phyloP scores from a whole-genome alignment of 2,113 vertebrate genomes.

The Cyanocitta stelleri region DNA sequence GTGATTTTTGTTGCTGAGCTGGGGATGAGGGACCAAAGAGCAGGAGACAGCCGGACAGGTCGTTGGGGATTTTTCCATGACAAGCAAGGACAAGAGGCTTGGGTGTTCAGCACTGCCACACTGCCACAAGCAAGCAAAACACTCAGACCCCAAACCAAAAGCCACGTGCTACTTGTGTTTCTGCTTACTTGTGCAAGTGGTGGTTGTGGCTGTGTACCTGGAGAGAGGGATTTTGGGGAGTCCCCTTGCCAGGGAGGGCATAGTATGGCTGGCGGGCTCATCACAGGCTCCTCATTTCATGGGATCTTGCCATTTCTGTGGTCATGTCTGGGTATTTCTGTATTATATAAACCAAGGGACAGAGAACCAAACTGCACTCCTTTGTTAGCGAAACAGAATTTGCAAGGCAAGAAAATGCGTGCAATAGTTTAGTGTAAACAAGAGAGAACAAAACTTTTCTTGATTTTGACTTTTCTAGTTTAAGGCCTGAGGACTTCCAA shows the following conservation, averaged over 20 bases:
- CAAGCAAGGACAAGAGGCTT: not conserved
- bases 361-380: rapidly evolving
- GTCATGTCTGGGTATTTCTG: not conserved
- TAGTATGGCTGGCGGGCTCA: not conserved
- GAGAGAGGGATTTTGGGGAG: not conserved
- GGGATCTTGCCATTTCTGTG: not conserved
- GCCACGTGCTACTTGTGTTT: rapidly evolving
- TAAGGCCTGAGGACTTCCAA: not conserved
- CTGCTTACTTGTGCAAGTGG: not conserved
- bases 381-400: not conserved
- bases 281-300: not conserved
- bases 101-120: not conserved
- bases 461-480: not conserved
- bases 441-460: not conserved
- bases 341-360: not conserved
- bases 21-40: not conserved
- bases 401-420: not conserved
- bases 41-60: not conserved
- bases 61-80: not conserved
- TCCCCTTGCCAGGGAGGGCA: not conserved
- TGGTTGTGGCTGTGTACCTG: not conserved
- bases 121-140: not conserved
- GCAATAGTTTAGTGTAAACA: not conserved
- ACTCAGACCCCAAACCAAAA: not conserved
- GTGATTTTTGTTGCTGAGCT: not conserved